Evolutionary conservation across 1,140 invertebrate genomes (phyloP), one percentile per base, ranked within the genome.

Genomic region (Cotesia typhae): DNA sequence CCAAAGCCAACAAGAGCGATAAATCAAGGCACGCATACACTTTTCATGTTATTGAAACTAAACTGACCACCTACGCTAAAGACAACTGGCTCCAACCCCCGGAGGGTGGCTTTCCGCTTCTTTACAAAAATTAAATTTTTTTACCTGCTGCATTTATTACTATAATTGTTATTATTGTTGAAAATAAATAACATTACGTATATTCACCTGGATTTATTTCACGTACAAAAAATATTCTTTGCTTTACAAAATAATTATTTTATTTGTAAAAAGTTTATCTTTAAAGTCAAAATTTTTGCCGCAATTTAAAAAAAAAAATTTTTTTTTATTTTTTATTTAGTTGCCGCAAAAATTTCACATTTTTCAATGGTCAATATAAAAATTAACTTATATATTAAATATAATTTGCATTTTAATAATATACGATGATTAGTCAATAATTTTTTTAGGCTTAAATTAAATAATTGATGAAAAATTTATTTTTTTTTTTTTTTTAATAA

Each of bases 21-120:
- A 91, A 92, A 67, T 93, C 95, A n/a, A 90, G 98, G 67, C 94
- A 97, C 76, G 95, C 95, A 3, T 99, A 99, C 85, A 98, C 97
- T 4, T 98, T 98, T 84, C 98, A 99, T 85, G 90, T 98, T 0
- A 90, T 95, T 66, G 97, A 99, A 84, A 91, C 91, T 66, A 86
- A 92, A 12, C 86, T 92, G 55, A 92, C 92, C 0, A 87, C 89
- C 67, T 99, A 94, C 84, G 92, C 93, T 0, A 85, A 91, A 72
- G 90, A 95, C 1, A 98, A 98, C 80, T 98, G 96, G 96, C 82
- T 96, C 1, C 94, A 95, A 82, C 90, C 89, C 69, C 87, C 90
- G 1, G 83, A 87, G 37, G 86, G 86, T 78, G 88, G 89, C 12
- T 94, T 94, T 80, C 87, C 90, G 5, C 81, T 88, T 67, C 77